These are phyloP conservation scores for Siphamia tubifer DNA, from an alignment of 2,113 vertebrate genomes.

Conservation along the genomic window DNA sequence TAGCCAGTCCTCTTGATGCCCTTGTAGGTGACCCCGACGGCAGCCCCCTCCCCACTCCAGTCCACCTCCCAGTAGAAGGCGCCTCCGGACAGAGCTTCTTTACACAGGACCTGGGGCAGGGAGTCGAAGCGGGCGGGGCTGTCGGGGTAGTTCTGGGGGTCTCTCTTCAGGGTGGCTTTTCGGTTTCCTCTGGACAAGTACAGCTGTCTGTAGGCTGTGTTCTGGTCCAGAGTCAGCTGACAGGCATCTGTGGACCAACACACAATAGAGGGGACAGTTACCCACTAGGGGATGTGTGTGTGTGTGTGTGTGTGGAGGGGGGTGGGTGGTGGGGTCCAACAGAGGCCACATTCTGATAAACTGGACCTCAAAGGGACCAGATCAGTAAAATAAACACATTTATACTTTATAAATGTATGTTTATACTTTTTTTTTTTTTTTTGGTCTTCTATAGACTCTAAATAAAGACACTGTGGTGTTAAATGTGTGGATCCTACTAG, in stretches of 20 bases:
- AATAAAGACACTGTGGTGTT: too few relatives aligned
- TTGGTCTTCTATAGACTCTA: too few relatives aligned
- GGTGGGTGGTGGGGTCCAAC: too few relatives aligned
- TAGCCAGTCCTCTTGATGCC: constrained; percentile 83
- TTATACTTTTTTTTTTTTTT: too few relatives aligned
- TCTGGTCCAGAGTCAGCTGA: constrained; percentile 77
- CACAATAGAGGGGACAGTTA: too few relatives aligned
- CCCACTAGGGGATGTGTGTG: too few relatives aligned
- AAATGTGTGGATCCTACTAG: too few relatives aligned
- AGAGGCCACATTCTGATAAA: too few relatives aligned
- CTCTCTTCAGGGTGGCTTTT: constrained; percentile 79
- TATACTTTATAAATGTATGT: too few relatives aligned
- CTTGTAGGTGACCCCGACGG: constrained; percentile 82
- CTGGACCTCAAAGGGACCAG: too few relatives aligned
- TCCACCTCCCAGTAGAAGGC: constrained; percentile 85
- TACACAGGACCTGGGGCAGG: constrained; percentile 81
- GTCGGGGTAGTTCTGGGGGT: constrained; percentile 75
- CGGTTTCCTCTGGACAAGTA: constrained; percentile 79
- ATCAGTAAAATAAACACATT: too few relatives aligned
- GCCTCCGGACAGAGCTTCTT: constrained; percentile 80
- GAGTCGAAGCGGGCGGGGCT: constrained; percentile 76
- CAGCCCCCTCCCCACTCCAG: constrained; percentile 79
- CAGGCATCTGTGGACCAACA: constrained; percentile 80
- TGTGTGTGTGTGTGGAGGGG: too few relatives aligned
- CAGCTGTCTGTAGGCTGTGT: constrained; percentile 81